Conservation (phyloP, 1,140 invertebrate species). For the Drosophila rufa region DNA sequence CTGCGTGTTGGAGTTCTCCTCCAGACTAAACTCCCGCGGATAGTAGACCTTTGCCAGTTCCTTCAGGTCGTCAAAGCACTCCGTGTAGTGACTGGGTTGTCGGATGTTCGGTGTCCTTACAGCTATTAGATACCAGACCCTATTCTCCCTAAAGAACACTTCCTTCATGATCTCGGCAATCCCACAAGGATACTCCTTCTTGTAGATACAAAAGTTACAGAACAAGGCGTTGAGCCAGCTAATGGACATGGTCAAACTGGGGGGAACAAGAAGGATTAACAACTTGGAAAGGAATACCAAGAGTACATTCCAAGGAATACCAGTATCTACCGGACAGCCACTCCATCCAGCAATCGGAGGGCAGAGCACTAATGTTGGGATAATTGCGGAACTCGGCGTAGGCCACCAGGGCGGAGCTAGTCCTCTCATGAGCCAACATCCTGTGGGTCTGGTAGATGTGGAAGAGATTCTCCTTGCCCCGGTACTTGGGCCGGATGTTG, state of each 20-base stretch:
- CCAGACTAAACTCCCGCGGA: constrained; percentile 48
- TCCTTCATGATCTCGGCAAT: constrained; percentile 35
- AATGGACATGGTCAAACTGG: constrained; percentile 40
- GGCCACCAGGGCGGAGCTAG: constrained; percentile 24
- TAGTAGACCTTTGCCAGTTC: constrained; percentile 38
- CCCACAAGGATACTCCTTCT: not conserved
- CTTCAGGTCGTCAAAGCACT: constrained; percentile 49
- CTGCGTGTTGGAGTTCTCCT: constrained; percentile 51
- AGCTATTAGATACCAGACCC: constrained; percentile 49
- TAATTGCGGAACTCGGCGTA: constrained; percentile 74
- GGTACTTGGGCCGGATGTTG: constrained; percentile 55
- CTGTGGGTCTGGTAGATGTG: constrained; percentile 60
- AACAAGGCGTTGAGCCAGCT: constrained; percentile 65
- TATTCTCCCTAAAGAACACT: constrained; percentile 58
- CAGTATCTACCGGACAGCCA: constrained; percentile 66
- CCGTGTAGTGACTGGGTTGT: constrained; percentile 7
- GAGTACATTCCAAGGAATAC: constrained; percentile 15
- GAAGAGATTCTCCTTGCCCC: constrained; percentile 21
- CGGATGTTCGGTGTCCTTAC: constrained; percentile 28
- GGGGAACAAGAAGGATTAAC: not conserved
- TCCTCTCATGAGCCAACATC: constrained; percentile 24
- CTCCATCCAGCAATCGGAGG: constrained; percentile 63
- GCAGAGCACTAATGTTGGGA: constrained; percentile 50
- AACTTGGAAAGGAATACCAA: not conserved
- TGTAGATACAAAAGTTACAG: constrained; percentile 65